Base-by-base conservation (phyloP, 2,113 vertebrate species). In the Megaceryle maxima region DNA sequence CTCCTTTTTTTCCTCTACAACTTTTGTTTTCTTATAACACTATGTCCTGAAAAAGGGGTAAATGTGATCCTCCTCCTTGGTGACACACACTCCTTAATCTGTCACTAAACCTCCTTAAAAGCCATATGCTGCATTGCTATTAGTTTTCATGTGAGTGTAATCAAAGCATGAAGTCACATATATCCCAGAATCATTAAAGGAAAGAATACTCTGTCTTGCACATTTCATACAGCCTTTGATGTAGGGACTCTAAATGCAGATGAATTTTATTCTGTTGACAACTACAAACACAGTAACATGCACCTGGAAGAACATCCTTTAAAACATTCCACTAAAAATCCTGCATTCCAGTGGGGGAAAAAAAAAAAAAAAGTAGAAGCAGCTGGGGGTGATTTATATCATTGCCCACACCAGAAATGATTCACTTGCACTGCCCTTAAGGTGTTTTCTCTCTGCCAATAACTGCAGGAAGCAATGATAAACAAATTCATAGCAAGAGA, bases 401-500 rank as follows among this genome's bases (percentile, higher is more conserved):
- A 92, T 89, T 92, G 83, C 73, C 74, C 67, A 87, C 62, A 96
- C 19, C 55, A 94, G 81, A 87, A 94, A 63, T 80, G 0, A 94
- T 80, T 94, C 83, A 74, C 37, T 82, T 66, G 74, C 69, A 76
- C 39, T 85, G 87, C 70, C 77, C 74, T 66, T 63, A 91, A 87
- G 62, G 88, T 59, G 69, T 63, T 50, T 74, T 87, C 83, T 60
- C 77, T 67, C 77, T 80, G 88, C 70, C 91, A 96, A 10, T 50
- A 85, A 91, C 73, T 70, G 74, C 63, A 90, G 81, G 81, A 96
- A 96, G 41, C 78, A 69, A 46, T 8, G 92, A 92, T 59, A 94
- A 94, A 96, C 82, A 88, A 94, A 82, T 57, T 66, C 69, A 73
- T 79, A 94, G 91, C 57, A 83, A 95, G 74, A 87, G 77, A 95